Conservation (phyloP, 2,888 invertebrate genomes). For the Cacoxenus indagator region DNA sequence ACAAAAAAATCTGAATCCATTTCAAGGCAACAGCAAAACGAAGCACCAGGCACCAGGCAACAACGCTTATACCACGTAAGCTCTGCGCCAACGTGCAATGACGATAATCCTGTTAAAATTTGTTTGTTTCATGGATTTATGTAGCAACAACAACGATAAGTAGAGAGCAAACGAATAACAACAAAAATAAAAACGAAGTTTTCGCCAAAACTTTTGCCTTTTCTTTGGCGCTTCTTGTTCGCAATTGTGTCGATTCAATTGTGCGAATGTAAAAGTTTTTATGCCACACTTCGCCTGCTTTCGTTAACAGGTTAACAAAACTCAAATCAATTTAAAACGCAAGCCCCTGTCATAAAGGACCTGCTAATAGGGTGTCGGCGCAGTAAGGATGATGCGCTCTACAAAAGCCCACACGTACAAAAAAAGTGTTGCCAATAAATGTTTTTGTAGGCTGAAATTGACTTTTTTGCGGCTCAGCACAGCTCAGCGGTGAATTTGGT, state of each 20-base stretch:
- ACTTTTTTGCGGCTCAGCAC: neutral
- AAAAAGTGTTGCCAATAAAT: slow-evolving; percentile 5
- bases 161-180: neutral
- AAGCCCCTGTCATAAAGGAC: neutral
- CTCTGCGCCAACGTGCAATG: neutral
- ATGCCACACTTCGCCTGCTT: neutral
- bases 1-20: neutral
- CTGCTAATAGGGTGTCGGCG: no score
- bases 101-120: slow-evolving; percentile 60
- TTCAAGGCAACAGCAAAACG: slow-evolving; percentile 38
- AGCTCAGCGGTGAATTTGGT: neutral
- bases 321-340: slow-evolving; percentile 54
- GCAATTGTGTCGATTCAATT: slow-evolving; percentile 14
- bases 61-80: neutral
- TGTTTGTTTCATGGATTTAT: slow-evolving; percentile 51
- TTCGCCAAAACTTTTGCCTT: neutral
- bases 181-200: neutral
- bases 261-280: slow-evolving; percentile 15
- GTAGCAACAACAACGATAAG: neutral
- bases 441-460: slow-evolving; percentile 16
- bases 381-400: no score
- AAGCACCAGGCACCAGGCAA: neutral
- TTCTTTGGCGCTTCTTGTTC: neutral
- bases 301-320: slow-evolving; percentile 59
- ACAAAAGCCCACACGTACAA: no score